These are phyloP conservation scores for Plestiodon gilberti DNA, from an alignment of 2,113 vertebrate genomes.

Conservation along the genomic window DNA sequence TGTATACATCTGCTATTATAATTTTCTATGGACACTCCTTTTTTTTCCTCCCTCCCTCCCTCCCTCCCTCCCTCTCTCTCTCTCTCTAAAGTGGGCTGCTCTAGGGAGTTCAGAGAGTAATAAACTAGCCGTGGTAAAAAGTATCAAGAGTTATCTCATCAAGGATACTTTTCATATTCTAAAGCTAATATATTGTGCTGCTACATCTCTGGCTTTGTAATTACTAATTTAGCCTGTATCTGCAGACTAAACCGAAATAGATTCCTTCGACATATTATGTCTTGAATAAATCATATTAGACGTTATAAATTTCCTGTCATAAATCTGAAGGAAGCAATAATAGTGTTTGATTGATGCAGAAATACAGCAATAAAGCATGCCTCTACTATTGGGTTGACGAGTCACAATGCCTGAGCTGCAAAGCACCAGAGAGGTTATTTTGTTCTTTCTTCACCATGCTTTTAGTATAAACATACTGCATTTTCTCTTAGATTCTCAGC, in stretches of 20 bases:
- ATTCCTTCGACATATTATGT: conserved; percentile 53
- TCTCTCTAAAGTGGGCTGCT: background rate
- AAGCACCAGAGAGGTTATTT: conserved; percentile 34
- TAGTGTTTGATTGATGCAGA: conserved; percentile 55
- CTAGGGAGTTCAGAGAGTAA: conserved; percentile 22
- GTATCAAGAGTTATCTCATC: conserved; percentile 33
- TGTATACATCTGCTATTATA: background rate
- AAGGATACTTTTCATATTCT: conserved; percentile 38
- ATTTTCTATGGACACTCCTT: background rate
- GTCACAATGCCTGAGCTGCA: conserved; percentile 29
- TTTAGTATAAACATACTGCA: conserved; percentile 1
- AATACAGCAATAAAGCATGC: conserved; percentile 48
- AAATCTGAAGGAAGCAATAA: conserved; percentile 32
- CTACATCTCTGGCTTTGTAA: conserved; percentile 23
- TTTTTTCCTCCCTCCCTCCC: no score
- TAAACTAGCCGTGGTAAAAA: background rate
- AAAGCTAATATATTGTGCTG: conserved; percentile 35
- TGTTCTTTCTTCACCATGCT: background rate
- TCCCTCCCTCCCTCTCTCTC: no score
- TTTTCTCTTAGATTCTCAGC: background rate
- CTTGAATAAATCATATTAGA: conserved; percentile 51
- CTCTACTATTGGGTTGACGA: conserved; percentile 44
- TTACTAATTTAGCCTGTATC: conserved; percentile 61
- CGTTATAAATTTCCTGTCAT: conserved; percentile 49
- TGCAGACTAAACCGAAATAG: conserved; percentile 56